Evolutionary conservation across 2,888 invertebrate genomes (phyloP), one percentile per base, ranked within the genome.

Genomic region (Clostera curtula): DNA sequence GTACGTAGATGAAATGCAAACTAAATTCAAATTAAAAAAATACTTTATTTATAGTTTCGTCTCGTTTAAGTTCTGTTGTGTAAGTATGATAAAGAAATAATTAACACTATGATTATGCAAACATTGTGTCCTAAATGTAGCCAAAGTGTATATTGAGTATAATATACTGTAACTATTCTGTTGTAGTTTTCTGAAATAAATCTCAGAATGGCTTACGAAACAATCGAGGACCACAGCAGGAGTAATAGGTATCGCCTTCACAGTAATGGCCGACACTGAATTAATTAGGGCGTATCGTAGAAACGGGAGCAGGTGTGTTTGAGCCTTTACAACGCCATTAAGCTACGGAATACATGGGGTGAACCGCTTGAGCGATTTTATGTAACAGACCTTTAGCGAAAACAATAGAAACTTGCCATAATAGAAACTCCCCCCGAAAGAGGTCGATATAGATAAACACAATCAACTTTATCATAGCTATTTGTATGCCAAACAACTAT

Each of bases 261-360:
- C 49, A 46, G 65, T 67, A 73, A 70, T 70, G 58, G 62, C 53
- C 55, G 50, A 58, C 57, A 49, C 55, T 71, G 71, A 76, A 77
- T 79, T 79, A 77, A 77, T 79, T 80, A 74, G 59, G 63, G 59
- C 52, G 52, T 60, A 62, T 60, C 56, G 56, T 47, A 55, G 49
- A 50, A 44, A 51, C 44, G 40, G 62, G 49, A 53, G 60, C 76
- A 76, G 77, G 75, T 79, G 77, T 68, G 66, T 52, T 53, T 50
- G 51, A 42, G 57, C 62, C 71, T 73, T 76, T 73, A 74, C 64
- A 65, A 55, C 59, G 54, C 67, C 61, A 73, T 76, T 72, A 73
- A 56, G 53, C 44, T 50, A 49, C 55, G 49, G 43, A 63, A 58
- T 62, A 62, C 61, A 60, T 46, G 49, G 59, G 54, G 42, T 49